Conservation (phyloP, 2,797 vertebrate species). For the Enteromius radiatus region DNA sequence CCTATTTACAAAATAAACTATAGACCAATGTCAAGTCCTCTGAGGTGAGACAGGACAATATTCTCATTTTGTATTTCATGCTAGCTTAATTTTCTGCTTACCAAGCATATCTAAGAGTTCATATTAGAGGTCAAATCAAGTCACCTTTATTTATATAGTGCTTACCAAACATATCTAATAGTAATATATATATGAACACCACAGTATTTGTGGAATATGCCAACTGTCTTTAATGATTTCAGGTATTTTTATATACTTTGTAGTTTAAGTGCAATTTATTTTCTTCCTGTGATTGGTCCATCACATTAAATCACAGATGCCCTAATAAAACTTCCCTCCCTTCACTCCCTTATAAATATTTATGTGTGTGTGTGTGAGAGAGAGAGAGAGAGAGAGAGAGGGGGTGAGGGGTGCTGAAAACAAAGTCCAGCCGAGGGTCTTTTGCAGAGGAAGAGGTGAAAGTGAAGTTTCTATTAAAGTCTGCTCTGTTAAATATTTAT, state of each 20-base stretch:
- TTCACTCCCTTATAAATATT: slow-evolving; percentile 67
- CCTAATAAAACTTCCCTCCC: slow-evolving; percentile 53
- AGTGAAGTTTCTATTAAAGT: slow-evolving; percentile 56
- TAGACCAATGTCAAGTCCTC: not conserved
- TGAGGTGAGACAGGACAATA: not conserved
- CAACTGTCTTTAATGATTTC: slow-evolving; percentile 53
- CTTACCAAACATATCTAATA: not conserved
- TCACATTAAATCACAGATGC: slow-evolving; percentile 71
- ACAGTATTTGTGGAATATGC: slow-evolving; percentile 5
- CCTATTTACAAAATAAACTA: not conserved
- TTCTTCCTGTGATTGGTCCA: slow-evolving; percentile 67
- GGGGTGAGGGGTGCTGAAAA: slow-evolving; percentile 53
- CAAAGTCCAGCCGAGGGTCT: slow-evolving; percentile 57
- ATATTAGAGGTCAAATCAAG: too few relatives aligned
- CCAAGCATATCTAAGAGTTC: not conserved
- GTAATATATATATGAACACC: not conserved
- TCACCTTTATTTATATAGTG: too few relatives aligned
- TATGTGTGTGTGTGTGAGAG: slow-evolving; percentile 51
- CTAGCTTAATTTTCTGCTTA: not conserved
- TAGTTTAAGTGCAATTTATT: slow-evolving; percentile 68
- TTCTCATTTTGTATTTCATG: not conserved
- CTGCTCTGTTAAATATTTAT: slow-evolving; percentile 61
- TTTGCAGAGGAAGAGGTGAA: slow-evolving; percentile 51
- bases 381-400: slow-evolving; percentile 62
- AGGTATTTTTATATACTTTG: slow-evolving; percentile 63